Evolutionary conservation across 2,797 vertebrate genomes (phyloP), one percentile per base, ranked within the genome.

Genomic region (Arrhamphus sclerolepis): DNA sequence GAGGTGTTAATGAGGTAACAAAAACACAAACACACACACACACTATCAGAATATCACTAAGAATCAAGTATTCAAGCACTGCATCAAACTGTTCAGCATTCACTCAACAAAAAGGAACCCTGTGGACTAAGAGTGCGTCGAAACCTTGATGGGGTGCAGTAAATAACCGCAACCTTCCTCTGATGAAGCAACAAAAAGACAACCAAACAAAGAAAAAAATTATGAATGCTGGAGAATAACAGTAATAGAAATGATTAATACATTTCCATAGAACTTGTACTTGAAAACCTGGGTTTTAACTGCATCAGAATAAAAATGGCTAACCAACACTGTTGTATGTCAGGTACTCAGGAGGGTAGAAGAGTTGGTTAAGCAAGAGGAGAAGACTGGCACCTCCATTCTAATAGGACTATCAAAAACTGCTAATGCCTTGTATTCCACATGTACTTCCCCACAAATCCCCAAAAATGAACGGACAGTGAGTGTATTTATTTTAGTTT

Each of bases 361-460:
- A 68, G n/a, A n/a, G n/a, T n/a, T 41, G 31, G 71, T 56, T 65
- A 74, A 72, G 50, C 17, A 52, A 61, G 19, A 51, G 7, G 10
- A 65, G 22, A 34, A 46, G 34, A 51, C 22, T 62, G 24, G 20
- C 72, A 74, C 81, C 71, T 57, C 65, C 72, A 75, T 49, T 59
- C 34, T 80, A 59, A 53, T 11, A 10, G 66, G 66, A 68, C 52
- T 52, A 71, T 70, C 47, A 77, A 57, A 69, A 54, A 44, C 21
- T 57, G 10, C 9, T 54, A 52, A 5, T 43, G 52, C 47, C n/a
- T 60, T 4, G 20, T 48, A 8, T 59, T 16, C 55, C 9, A 56
- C 52, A 65, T 53, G 38, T 61, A 18, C 48, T 38, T 48, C 38
- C 31, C 8, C 21, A 17, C 52, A 21, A 47, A 2, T 2, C 10